Evolutionary conservation across 2,113 vertebrate genomes (phyloP).

Genomic region (Podarcis cretensis): DNA sequence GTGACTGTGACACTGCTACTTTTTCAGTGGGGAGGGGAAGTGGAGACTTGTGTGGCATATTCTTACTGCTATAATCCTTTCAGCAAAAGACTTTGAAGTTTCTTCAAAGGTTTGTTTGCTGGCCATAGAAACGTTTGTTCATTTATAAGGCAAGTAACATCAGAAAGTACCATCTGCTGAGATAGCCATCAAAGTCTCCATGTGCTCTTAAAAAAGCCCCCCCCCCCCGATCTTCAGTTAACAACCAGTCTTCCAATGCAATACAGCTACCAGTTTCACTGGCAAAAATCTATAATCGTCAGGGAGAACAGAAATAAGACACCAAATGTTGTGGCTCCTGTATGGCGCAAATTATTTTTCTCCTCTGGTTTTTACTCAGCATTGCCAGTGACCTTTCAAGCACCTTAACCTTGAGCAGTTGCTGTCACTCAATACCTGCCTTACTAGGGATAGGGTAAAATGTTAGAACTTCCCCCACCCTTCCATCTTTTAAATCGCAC

Average conservation of each 20-base stretch:
- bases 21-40: neutral
- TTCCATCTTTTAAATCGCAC: neutral
- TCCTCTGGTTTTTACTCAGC: neutral
- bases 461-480: neutral
- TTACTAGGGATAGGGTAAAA: neutral
- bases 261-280: neutral
- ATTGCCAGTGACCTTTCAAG: neutral
- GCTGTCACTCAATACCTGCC: neutral
- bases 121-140: neutral
- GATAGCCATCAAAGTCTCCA: neutral
- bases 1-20: neutral
- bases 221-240: neutral
- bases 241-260: neutral
- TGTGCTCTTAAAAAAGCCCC: neutral
- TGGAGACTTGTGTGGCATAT: neutral
- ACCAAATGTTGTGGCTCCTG: neutral
- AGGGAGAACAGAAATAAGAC: neutral
- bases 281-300: neutral
- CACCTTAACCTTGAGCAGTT: neutral
- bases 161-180: neutral
- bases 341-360: neutral
- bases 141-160: conserved; percentile 9
- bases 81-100: neutral
- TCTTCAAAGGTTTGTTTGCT: neutral
- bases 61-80: conserved; percentile 14